Percentiles rank a stretch among this genome's conserved stretches.
Evolutionary conservation across 1,140 invertebrate species (phyloP).

Genomic region (Trachymyrmex septentrionalis): DNA sequence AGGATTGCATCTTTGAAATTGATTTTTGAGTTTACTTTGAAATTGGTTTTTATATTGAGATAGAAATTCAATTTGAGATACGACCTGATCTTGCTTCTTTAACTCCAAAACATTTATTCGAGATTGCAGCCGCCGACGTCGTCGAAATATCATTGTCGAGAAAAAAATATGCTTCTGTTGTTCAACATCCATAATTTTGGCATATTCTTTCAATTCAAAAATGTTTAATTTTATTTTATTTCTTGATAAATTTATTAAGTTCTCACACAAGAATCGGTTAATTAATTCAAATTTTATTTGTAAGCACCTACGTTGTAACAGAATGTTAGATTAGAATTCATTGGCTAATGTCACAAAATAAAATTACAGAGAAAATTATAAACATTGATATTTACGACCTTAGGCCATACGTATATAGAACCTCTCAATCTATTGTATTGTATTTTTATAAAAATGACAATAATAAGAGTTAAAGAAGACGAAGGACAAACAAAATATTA

Average conservation of each 20-base stretch:
- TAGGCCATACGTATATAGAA: too few species aligned
- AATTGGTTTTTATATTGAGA: not conserved
- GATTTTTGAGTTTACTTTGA: not conserved
- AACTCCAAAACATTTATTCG: not conserved
- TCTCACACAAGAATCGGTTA: slow-evolving; percentile 32
- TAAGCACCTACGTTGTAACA: slow-evolving; percentile 23
- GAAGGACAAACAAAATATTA: too few species aligned
- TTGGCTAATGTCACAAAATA: not conserved
- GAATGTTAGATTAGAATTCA: not conserved
- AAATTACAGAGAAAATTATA: not conserved
- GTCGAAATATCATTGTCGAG: not conserved
- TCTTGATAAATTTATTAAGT: not conserved
- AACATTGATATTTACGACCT: too few species aligned
- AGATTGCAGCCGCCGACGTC: not conserved
- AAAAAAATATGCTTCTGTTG: not conserved
- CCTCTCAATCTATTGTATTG: too few species aligned
- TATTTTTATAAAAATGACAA: too few species aligned
- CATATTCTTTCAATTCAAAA: not conserved
- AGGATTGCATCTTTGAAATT: not conserved
- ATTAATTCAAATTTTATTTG: slow-evolving; percentile 26
- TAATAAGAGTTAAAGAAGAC: too few species aligned
- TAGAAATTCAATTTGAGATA: not conserved
- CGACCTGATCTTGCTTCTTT: not conserved
- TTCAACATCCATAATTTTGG: not conserved
- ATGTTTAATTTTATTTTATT: not conserved